These are phyloP conservation scores for Pyrgilauda ruficollis DNA, from an alignment of 2,113 vertebrate species.

Conservation along the genomic window DNA sequence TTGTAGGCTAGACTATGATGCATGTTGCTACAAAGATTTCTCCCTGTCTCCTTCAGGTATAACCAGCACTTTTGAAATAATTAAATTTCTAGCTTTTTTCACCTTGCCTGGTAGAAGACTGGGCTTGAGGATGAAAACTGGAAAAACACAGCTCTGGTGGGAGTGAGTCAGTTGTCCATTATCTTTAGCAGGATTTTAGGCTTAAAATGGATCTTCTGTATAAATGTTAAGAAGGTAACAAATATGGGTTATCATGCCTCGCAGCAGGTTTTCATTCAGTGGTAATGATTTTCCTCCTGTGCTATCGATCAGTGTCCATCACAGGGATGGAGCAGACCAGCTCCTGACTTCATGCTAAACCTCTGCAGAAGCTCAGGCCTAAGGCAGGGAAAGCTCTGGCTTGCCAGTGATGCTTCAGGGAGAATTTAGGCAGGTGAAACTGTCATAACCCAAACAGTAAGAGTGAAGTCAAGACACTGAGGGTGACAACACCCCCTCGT, in stretches of 20 bases:
- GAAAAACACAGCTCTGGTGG: neutral
- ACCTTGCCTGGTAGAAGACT: neutral
- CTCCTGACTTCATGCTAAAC: neutral
- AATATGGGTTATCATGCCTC: neutral
- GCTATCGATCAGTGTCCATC: neutral
- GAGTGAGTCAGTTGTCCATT: neutral
- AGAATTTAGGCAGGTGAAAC: neutral
- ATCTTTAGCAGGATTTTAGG: neutral
- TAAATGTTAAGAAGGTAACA: neutral
- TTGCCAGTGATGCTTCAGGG: neutral
- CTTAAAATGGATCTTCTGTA: neutral
- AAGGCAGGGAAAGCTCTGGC: neutral
- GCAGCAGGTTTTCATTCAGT: neutral
- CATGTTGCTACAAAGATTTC: neutral
- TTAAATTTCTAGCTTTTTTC: neutral
- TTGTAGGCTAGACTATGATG: neutral
- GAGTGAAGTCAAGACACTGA: neutral
- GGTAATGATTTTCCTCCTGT: slow-evolving; percentile 6
- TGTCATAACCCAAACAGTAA: neutral
- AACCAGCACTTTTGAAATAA: neutral
- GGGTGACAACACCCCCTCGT: neutral
- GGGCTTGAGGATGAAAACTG: neutral
- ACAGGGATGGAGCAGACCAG: neutral
- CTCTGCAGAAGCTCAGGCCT: neutral
- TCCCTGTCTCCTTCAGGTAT: neutral